Evolutionary conservation across 2,113 vertebrate species (phyloP), one percentile per base, ranked within the genome.

Genomic region (Phaethon lepturus): DNA sequence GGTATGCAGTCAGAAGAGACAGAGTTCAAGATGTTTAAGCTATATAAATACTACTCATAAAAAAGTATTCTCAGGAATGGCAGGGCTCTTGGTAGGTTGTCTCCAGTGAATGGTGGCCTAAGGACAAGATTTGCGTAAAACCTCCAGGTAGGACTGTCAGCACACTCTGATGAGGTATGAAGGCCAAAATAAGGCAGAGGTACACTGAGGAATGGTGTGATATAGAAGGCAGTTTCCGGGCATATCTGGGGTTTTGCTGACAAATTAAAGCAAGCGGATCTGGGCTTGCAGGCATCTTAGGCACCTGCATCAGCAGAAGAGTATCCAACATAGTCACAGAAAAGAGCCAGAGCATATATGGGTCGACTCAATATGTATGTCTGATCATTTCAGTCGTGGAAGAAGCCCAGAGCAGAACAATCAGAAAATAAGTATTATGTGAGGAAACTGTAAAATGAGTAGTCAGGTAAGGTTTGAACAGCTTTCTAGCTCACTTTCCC

Each of bases 21-120:
- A 55, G 44, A 75, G 8, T 72, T 79, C 64, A 49, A 80, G 53
- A 80, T 16, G 9, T 69, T 53, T 23, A 44, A 5, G 29, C 13
- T 89, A 2, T 44, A 28, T 31, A 42, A 90, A 17, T 35, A 10
- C 13, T 58, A 19, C 20, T 63, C 35, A 67, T 20, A 22, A 75
- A 82, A 72, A 16, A 14, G 11, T 67, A 38, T 26, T 40, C 20
- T 6, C 6, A 38, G 53, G 52, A 67, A 67, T 6, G 5, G 11
- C 3, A 8, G n/a, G 14, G 7, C 0, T 6, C 9, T 5, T 26
- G 14, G 22, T 24, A 28, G 9, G 10, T 25, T 72, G 40, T 45
- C 38, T 85, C 16, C 22, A 63, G 1, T n/a, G 47, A 56, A 14
- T 25, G 22, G 14, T 82, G 69, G 31, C 28, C 26, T 52, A 20